Evolutionary conservation across 2,113 vertebrate species (phyloP), one percentile per base, ranked within the genome.

Genomic region (Antechinus flavipes): DNA sequence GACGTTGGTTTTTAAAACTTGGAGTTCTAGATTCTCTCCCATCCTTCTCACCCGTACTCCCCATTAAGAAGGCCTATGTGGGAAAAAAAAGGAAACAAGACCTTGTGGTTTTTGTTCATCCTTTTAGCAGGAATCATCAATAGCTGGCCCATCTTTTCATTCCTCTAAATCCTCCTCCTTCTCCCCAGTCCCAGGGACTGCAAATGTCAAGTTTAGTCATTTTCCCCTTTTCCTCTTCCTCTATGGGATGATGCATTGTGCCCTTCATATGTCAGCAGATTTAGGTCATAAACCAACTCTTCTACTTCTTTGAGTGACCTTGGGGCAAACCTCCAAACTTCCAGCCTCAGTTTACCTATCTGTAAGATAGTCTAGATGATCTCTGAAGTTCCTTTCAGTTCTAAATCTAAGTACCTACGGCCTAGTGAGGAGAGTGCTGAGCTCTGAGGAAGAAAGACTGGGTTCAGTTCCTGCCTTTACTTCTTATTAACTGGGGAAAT

Each of bases 71-170:
- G 50, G 50, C 9, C 11, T 52, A 52, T 52, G 50, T 52, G 50
- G 42, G 42, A 47, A 47, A 47, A 47, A 47, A 2, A 4, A 47
- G 47, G 50, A 52, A 52, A 10, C 50, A 11, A 52, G 50, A 52
- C 50, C 50, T 52, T 52, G 50, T 52, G 49, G 89, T 42, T 49
- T 42, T 25, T 84, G 93, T 53, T 58, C 9, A 91, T 92, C 92
- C 94, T 50, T 35, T 95, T 91, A 50, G 6, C 1, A 2, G 23
- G 35, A 24, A 84, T 27, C 68, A 84, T 42, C n/a, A 42, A 27
- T 11, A 30, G 61, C 27, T 23, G 54, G 61, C 0, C 42, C 8
- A 68, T 96, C 90, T 94, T 96, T 96, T 23, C 35, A 54, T 94
- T 96, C 92, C 54, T n/a, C n/a, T 19, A 90, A 96, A 91, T 90